Conservation (phyloP, 2,888 invertebrate species). For the Diplazon laetatorius region DNA sequence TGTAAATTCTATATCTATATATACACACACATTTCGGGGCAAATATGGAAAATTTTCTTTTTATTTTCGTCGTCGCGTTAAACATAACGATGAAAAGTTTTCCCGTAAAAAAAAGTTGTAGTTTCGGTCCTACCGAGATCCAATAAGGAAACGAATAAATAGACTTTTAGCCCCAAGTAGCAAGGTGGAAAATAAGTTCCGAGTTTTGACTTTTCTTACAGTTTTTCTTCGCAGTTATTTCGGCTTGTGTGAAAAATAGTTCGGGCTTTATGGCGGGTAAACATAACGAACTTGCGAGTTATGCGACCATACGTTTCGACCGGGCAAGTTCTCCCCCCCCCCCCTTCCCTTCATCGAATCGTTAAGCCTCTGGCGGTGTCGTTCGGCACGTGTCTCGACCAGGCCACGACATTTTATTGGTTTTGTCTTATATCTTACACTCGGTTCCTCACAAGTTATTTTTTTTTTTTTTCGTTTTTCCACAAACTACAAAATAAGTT, state of each 20-base stretch:
- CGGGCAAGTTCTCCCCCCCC: conserved; percentile 12
- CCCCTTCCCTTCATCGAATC: not conserved
- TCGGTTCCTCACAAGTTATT: conserved; percentile 1
- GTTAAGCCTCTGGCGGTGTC: conserved; percentile 47
- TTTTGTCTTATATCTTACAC: not conserved
- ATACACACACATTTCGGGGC: too few species aligned
- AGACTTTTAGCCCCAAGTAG: not conserved
- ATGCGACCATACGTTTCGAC: conserved; percentile 57
- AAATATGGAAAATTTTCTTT: too few species aligned
- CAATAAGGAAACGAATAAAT: conserved; percentile 17
- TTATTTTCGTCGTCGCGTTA: not conserved
- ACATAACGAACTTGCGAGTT: conserved; percentile 57
- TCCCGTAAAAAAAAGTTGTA: not conserved
- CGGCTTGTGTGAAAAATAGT: conserved; percentile 11
- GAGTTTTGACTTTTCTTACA: conserved; percentile 22
- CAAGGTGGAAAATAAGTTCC: not conserved
- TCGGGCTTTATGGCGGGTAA: conserved; percentile 32
- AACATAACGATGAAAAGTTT: not conserved
- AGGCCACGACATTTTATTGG: conserved; percentile 25
- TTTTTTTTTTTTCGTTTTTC: not conserved
- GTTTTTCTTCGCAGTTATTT: not conserved
- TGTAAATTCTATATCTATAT: too few species aligned
- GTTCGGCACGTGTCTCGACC: conserved; percentile 47
- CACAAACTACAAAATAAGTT: conserved; percentile 23
- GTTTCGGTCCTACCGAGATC: not conserved